These are phyloP conservation scores for Hypanus sabinus DNA, from an alignment of 2,113 vertebrate species.

Conservation along the genomic window DNA sequence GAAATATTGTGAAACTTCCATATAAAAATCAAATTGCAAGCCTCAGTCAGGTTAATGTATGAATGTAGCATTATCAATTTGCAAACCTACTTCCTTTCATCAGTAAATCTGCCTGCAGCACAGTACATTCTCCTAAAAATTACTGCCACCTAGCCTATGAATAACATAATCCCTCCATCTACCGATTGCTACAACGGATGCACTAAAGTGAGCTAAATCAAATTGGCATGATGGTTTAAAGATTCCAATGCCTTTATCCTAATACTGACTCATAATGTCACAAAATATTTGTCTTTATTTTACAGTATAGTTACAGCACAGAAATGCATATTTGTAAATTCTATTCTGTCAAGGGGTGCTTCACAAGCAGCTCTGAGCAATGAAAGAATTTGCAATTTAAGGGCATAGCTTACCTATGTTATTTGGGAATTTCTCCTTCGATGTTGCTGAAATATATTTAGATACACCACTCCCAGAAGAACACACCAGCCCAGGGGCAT, in stretches of 20 bases:
- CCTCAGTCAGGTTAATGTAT: not conserved
- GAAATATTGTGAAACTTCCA: not conserved
- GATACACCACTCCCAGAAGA: not conserved
- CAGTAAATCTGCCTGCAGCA: not conserved
- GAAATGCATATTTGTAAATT: slow-evolving; percentile 6
- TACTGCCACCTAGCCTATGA: not conserved
- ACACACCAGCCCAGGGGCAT: not conserved
- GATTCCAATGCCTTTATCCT: not conserved
- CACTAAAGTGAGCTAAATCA: slow-evolving; percentile 16
- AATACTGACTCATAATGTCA: not conserved
- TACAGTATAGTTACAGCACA: not conserved
- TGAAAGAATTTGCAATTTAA: not conserved
- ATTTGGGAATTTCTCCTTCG: not conserved
- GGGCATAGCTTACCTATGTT: not conserved
- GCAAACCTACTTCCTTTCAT: slow-evolving; percentile 23
- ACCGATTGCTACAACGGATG: not conserved
- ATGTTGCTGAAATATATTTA: slow-evolving; percentile 8
- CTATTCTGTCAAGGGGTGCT: not conserved
- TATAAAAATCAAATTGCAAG: not conserved
- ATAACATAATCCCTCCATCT: not conserved
- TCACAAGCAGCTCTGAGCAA: not conserved
- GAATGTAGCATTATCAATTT: not conserved
- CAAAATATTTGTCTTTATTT: not conserved
- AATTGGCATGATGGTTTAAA: not conserved
- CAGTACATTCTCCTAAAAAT: not conserved